Base-by-base conservation (phyloP, 2,888 invertebrate genomes). In the Athalia rosae region DNA sequence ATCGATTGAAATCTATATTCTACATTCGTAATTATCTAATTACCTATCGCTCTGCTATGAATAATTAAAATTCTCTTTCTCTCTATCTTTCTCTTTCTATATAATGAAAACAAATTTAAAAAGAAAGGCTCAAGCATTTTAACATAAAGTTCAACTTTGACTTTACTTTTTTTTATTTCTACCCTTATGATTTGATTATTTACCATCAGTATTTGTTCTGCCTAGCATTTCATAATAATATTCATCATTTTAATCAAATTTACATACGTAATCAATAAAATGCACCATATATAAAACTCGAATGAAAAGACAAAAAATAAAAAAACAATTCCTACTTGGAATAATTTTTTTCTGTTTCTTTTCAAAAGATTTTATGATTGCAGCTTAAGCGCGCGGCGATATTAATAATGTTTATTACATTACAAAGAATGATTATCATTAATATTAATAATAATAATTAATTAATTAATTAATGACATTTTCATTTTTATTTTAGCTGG, bases 1-100 rank as follows among this genome's bases (percentile, higher is more conserved):
- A 47, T 64, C 67, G 76, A 50, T 63, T 69, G 67, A 67, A 86
- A 83, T 90, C 89, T 90, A 53, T 11, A 41, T 67, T 53, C 11
- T 9, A 67, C 53, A 41, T 53, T 67, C 9, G 67, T 45, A 62
- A 90, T 90, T 90, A 89, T 86, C 88, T 89, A 28, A 28, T 28
- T 0, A 28, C 28, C 28, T 28, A 28, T 28, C 28, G 28, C 28
- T 28, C 28, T 28, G 28, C 28, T 28, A 28, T 28, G 28, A 28
- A 28, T 28, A 28, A 28, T 28, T 28, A 28, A 28, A 28, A 28
- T 2, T 28, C 28, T 91, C 91, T 91, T 90, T 91, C 90, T 90
- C 89, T 91, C 91, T 91, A 89, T 90, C 28, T 53, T 47, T 79
- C 73, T 61, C 64, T 80, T 90, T 91, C 90, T 64, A n/a, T 11